Evolutionary conservation across 1,140 invertebrate genomes (phyloP).

Genomic region (Drosophila parvula): DNA sequence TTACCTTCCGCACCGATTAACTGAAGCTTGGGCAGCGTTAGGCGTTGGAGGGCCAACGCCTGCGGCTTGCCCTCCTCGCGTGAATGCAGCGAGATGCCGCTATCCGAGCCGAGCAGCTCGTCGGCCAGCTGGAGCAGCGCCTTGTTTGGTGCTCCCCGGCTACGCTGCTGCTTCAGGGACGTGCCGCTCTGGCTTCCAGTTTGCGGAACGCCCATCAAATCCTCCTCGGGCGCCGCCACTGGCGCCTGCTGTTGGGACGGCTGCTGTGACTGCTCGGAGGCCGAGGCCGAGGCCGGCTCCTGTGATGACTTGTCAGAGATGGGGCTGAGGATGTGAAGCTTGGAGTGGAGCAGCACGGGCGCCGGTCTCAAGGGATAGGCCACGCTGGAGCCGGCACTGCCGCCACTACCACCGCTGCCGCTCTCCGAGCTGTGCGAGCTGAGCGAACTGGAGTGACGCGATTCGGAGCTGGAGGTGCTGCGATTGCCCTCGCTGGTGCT

Average conservation of each 20-base stretch:
- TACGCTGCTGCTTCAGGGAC: slow-evolving; percentile 85
- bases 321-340: slow-evolving; percentile 93
- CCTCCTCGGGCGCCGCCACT: slow-evolving; percentile 76
- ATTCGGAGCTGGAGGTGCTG: slow-evolving; percentile 91
- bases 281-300: slow-evolving; percentile 91
- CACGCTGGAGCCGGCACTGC: slow-evolving; percentile 83
- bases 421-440: slow-evolving; percentile 94
- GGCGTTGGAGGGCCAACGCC: slow-evolving; percentile 84
- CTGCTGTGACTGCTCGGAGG: slow-evolving; percentile 87
- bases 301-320: slow-evolving; percentile 96
- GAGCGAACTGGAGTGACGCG: slow-evolving; percentile 90
- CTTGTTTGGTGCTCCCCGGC: slow-evolving; percentile 87
- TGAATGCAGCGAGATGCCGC: slow-evolving; percentile 93
- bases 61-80: slow-evolving; percentile 89
- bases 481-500: slow-evolving; percentile 93
- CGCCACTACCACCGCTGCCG: slow-evolving; percentile 85
- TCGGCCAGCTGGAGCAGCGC: slow-evolving; percentile 90
- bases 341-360: slow-evolving; percentile 88
- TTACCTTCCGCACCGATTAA: slow-evolving; percentile 72
- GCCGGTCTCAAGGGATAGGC: slow-evolving; percentile 86
- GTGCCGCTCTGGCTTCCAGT: not conserved
- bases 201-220: slow-evolving; percentile 8
- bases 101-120: slow-evolving; percentile 93
- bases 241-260: slow-evolving; percentile 86
- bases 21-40: slow-evolving; percentile 86